Base-by-base conservation (phyloP, 1,140 invertebrate species). In the Drosophila pachea region DNA sequence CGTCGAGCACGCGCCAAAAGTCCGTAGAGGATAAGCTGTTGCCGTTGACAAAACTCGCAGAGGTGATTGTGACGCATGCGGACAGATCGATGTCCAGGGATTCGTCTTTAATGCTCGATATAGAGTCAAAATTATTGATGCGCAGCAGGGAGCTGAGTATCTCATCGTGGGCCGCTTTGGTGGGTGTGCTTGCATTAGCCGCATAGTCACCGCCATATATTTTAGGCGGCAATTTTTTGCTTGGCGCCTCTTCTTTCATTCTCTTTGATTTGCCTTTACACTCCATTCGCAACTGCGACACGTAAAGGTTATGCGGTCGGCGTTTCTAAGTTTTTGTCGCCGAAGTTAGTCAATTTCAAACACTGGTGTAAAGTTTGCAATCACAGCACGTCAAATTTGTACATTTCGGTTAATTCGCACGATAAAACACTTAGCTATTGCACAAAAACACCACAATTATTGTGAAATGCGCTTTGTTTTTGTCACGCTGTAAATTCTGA, bases 181-280 rank as follows among this genome's bases (percentile, higher is more conserved):
- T 76, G 66, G 78, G 81, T 33, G 81, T 86, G 55, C 81, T 73
- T 14, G 63, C 68, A 63, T 76, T 83, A 5, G 60, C 60, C 60
- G 63, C 66, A 60, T 35, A 55, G 16, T 54, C 63, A 35, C 71
- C 74, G 60, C 77, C 74, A 71, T 75, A 78, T 33, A 86, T 81
- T 87, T 87, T 87, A 87, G 86, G 86, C 86, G 86, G 86, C 86
- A 87, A 87, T 83, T 87, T 87, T 71, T 88, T 87, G 81, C 78
- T 87, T 87, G 83, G 78, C 83, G 83, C 83, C 78, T 87, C 79
- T 83, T 87, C 78, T 69, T 87, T 87, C 84, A 87, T 87, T 79
- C 71, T 83, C 64, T 83, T 84, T 69, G 68, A 59, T 74, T 81
- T 86, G 50, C 81, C 67, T 81, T 76, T 82, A 70, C 81, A 79